These are phyloP conservation scores for Aelia acuminata DNA, from an alignment of 2,888 invertebrate genomes.

Conservation along the genomic window DNA sequence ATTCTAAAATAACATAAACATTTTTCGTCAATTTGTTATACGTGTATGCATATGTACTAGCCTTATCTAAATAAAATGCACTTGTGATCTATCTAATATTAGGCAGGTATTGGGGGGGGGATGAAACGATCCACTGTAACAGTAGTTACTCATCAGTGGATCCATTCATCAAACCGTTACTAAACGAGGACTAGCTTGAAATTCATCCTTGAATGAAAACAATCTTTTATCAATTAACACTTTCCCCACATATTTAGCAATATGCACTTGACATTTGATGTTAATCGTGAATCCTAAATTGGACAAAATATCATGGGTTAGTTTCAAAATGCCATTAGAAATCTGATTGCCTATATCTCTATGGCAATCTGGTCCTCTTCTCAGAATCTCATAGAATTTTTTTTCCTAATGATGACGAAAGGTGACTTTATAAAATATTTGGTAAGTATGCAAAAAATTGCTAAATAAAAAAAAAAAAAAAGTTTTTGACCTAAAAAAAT, in stretches of 20 bases:
- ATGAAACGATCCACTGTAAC: background rate
- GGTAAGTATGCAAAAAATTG: no score
- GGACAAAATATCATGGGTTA: slow-evolving; percentile 30
- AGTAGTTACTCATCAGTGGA: background rate
- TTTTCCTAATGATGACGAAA: background rate
- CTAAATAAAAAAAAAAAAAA: no score
- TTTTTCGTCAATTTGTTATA: no score
- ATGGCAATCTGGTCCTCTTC: slow-evolving; percentile 15
- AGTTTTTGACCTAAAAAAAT: no score
- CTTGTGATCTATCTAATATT: no score
- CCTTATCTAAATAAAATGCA: no score
- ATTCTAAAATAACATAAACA: no score
- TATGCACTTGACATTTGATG: slow-evolving; percentile 22
- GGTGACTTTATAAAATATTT: no score
- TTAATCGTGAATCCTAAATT: slow-evolving; percentile 36
- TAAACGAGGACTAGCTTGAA: slow-evolving; percentile 3
- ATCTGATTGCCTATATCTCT: background rate
- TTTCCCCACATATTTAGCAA: background rate
- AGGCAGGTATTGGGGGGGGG: no score
- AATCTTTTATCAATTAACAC: slow-evolving; percentile 27
- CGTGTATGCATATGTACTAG: no score
- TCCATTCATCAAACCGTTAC: background rate
- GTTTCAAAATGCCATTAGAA: background rate
- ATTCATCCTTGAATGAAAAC: slow-evolving; percentile 34
- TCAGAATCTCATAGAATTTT: background rate